These are phyloP conservation scores for Eretmocerus hayati DNA, from an alignment of 2,888 invertebrate genomes.

Conservation along the genomic window DNA sequence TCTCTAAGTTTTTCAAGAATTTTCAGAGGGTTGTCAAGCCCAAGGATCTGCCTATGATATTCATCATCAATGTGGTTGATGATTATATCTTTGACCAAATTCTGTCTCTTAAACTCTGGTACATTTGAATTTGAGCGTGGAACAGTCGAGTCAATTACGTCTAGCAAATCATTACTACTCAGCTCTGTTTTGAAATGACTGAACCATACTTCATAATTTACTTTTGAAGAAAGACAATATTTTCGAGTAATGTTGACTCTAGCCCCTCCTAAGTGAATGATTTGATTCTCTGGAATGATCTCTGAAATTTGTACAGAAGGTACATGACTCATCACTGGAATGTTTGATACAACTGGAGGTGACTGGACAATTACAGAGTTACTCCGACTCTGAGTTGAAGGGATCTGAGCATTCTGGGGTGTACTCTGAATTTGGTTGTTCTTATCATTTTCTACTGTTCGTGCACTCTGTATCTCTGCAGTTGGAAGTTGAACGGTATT, in stretches of 20 bases:
- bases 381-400: too few relatives aligned
- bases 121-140: not conserved
- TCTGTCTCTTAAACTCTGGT: not conserved
- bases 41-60: constrained; percentile 3
- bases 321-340: too few relatives aligned
- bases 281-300: not conserved
- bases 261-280: not conserved
- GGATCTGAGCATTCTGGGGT: too few relatives aligned
- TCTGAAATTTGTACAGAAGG: too few relatives aligned
- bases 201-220: constrained; percentile 7
- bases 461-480: too few relatives aligned
- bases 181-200: constrained; percentile 9
- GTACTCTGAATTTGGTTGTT: too few relatives aligned
- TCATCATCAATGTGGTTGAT: constrained; percentile 8
- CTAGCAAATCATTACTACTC: constrained; percentile 1
- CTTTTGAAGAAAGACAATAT: not conserved
- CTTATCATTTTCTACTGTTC: too few relatives aligned
- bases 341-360: too few relatives aligned
- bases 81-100: constrained; percentile 8
- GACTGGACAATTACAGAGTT: too few relatives aligned
- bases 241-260: not conserved
- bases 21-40: not conserved
- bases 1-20: constrained; percentile 7
- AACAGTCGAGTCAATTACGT: constrained; percentile 5
- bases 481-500: too few relatives aligned